A percentile compares a stretch with the other conserved stretches of the same genome.
These are phyloP conservation scores for Antheraea yamamai DNA, from an alignment of 2,888 invertebrate species.

Conservation along the genomic window DNA sequence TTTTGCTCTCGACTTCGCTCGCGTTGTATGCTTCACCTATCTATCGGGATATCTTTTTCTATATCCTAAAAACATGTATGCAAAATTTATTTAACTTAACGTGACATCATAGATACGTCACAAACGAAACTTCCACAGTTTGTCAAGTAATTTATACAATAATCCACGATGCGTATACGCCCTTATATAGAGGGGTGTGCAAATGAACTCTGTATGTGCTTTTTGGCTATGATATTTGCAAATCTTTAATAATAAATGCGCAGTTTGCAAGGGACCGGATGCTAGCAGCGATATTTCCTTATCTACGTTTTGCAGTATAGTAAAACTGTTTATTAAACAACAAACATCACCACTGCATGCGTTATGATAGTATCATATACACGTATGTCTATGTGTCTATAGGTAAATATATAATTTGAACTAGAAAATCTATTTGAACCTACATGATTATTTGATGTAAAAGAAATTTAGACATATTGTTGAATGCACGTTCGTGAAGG, in stretches of 20 bases:
- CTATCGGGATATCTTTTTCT: no score
- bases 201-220: slow-evolving; percentile 41
- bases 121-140: not conserved
- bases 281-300: slow-evolving; percentile 46
- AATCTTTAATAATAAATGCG: slow-evolving; percentile 72
- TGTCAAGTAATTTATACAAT: not conserved
- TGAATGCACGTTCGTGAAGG: not conserved
- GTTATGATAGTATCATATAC: not conserved
- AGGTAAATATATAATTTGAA: not conserved
- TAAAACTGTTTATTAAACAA: slow-evolving; percentile 25
- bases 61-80: no score
- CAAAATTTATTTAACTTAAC: slow-evolving; percentile 27
- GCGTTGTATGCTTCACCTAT: no score
- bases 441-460: not conserved
- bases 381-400: not conserved
- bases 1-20: no score
- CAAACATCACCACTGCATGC: not conserved
- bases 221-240: slow-evolving; percentile 59
- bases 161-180: slow-evolving; percentile 36
- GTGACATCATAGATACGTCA: slow-evolving; percentile 30
- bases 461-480: not conserved
- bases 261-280: slow-evolving; percentile 47
- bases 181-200: slow-evolving; percentile 50
- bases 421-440: not conserved
- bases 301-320: slow-evolving; percentile 56